A percentile compares a stretch with the other conserved stretches of the same genome.
These are phyloP conservation scores for Apodemus speciosus DNA, from an alignment of 2,113 vertebrate species.

Conservation along the genomic window DNA sequence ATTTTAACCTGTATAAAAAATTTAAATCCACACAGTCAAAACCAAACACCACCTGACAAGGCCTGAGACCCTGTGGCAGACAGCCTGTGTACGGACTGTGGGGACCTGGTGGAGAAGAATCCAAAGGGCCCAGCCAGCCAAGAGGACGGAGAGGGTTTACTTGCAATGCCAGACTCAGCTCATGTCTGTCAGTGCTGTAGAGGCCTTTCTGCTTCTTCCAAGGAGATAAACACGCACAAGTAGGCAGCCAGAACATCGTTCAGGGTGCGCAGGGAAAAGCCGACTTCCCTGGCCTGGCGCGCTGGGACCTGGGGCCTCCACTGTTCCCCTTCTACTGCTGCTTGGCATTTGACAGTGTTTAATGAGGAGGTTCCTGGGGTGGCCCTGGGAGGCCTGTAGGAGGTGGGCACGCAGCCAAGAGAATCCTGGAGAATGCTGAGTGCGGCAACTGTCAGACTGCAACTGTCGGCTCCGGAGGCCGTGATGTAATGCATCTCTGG, in stretches of 20 bases:
- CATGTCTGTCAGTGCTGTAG: rapidly evolving
- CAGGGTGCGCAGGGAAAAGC: neutral
- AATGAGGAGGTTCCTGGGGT: constrained; percentile 54
- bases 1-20: neutral
- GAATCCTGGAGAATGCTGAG: constrained; percentile 55
- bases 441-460: constrained; percentile 2
- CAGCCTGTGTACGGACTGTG: neutral
- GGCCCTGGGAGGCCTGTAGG: constrained; percentile 44
- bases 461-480: neutral
- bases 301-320: neutral
- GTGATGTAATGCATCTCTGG: constrained; percentile 34
- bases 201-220: neutral
- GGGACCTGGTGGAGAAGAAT: neutral
- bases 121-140: neutral
- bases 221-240: neutral
- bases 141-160: neutral
- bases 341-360: constrained; percentile 33
- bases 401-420: constrained; percentile 60
- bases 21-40: neutral
- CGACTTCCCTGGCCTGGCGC: neutral
- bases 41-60: neutral
- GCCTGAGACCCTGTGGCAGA: neutral
- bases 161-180: neutral
- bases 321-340: neutral
- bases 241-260: neutral